These are phyloP conservation scores for Apeltes quadracus DNA, from an alignment of 2,113 vertebrate species.

Conservation along the genomic window DNA sequence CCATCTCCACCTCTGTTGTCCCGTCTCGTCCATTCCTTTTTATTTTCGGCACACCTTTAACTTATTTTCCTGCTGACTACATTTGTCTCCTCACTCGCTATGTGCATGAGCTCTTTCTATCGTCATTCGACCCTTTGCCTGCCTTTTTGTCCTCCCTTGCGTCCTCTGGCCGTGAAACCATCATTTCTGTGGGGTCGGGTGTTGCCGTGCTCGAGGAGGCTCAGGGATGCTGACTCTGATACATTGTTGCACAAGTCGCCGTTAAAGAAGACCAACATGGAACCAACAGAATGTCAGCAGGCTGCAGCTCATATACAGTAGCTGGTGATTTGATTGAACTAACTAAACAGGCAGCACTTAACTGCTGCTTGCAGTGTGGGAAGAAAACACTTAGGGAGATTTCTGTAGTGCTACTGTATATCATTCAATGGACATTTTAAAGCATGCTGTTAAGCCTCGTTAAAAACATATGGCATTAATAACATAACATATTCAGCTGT, in stretches of 20 bases:
- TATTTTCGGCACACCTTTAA: constrained; percentile 43
- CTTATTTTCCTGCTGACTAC: constrained; percentile 3
- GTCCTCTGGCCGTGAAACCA: background rate
- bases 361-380: background rate
- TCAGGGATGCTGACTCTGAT: background rate
- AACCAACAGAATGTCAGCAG: background rate
- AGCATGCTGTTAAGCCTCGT: background rate
- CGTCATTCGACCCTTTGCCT: background rate
- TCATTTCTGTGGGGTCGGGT: background rate
- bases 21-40: constrained; percentile 25
- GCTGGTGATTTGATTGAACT: constrained; percentile 6
- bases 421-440: background rate
- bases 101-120: background rate
- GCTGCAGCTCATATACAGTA: background rate
- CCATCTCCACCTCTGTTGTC: constrained; percentile 45
- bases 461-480: background rate
- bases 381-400: constrained; percentile 9
- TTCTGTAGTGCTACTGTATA: constrained; percentile 1
- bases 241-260: background rate
- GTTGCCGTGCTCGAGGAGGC: background rate
- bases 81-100: background rate
- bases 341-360: constrained; percentile 7
- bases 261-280: background rate
- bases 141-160: background rate
- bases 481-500: background rate